These are phyloP conservation scores for Augochlorella aurata DNA, from an alignment of 2,888 invertebrate genomes.

Conservation along the genomic window DNA sequence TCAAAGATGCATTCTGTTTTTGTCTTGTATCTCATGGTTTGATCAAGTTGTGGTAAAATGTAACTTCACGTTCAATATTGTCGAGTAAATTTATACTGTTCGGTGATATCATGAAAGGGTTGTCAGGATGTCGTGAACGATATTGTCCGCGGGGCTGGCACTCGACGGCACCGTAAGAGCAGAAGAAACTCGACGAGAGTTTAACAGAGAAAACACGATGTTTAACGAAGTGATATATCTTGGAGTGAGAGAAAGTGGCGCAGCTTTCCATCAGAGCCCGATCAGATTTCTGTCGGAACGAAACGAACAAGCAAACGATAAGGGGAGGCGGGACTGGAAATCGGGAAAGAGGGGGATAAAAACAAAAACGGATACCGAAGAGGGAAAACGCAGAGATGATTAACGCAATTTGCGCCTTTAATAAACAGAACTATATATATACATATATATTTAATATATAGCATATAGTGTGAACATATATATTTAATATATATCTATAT, in stretches of 20 bases:
- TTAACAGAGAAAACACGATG: conserved; percentile 8
- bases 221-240: conserved; percentile 19
- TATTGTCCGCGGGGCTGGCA: not conserved
- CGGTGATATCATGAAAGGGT: not conserved
- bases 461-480: conserved; percentile 19
- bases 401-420: conserved; percentile 63
- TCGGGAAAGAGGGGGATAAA: not conserved
- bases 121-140: not conserved
- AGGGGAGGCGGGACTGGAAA: conserved; percentile 5
- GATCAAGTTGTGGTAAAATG: too few relatives aligned
- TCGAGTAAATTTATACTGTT: not conserved
- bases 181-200: not conserved
- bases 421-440: conserved; percentile 33
- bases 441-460: conserved; percentile 21
- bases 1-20: too few relatives aligned
- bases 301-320: conserved; percentile 13
- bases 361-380: conserved; percentile 17
- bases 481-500: conserved; percentile 15
- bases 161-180: not conserved
- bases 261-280: not conserved
- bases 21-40: too few relatives aligned
- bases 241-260: conserved; percentile 25
- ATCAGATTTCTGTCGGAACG: conserved; percentile 29
- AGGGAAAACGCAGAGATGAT: conserved; percentile 33
- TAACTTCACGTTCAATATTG: too few relatives aligned